Conservation (phyloP, 2,113 vertebrate genomes). For the Euleptes europaea region DNA sequence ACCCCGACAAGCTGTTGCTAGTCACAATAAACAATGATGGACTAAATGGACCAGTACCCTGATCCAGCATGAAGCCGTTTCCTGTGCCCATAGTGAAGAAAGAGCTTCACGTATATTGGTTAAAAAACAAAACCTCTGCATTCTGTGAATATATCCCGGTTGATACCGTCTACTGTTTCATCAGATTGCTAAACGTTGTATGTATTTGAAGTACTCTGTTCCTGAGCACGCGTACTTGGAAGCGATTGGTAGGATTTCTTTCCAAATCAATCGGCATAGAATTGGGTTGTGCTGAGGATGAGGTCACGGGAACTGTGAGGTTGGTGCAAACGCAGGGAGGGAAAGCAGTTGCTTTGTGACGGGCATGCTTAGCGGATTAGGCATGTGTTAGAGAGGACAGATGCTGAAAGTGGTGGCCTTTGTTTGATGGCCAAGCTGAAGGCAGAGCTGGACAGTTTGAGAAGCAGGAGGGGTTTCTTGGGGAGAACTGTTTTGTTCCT, state of each 20-base stretch:
- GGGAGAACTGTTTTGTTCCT: neutral
- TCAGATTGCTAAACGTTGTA: neutral
- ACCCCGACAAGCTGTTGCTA: neutral
- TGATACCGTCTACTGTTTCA: neutral
- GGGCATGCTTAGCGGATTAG: neutral
- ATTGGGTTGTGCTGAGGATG: neutral
- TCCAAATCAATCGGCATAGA: neutral
- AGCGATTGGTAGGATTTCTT: neutral
- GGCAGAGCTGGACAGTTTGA: neutral
- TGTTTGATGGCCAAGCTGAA: neutral
- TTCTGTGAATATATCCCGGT: neutral
- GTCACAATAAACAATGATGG: neutral
- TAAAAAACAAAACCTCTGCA: neutral
- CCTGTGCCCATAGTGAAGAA: neutral
- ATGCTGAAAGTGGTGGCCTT: constrained; percentile 19
- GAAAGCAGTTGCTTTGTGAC: neutral
- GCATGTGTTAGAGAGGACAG: neutral
- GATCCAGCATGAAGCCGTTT: neutral
- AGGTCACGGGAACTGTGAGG: neutral
- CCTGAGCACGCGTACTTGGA: neutral
- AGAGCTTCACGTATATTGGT: neutral
- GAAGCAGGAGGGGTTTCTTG: neutral
- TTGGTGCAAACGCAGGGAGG: neutral
- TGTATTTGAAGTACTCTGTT: neutral
- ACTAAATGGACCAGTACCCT: neutral